phyloP scores from a whole-genome alignment of 2,888 invertebrate species.

The Xanthorhoe spadicearia region DNA sequence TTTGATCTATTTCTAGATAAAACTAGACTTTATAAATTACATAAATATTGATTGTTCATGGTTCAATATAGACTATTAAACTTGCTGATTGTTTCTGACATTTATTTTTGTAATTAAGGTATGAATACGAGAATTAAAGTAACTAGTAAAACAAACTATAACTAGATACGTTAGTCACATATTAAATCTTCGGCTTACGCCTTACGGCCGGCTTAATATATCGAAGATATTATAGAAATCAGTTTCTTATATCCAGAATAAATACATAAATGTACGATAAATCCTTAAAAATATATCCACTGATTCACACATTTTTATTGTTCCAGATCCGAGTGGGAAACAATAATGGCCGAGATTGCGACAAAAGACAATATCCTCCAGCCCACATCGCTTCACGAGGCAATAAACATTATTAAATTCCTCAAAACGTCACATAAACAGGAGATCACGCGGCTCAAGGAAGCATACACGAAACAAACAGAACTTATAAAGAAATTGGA shows the following conservation, averaged over 20 bases:
- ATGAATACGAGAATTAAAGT: neutral
- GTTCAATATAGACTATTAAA: neutral
- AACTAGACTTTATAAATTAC: neutral
- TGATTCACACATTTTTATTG: slow-evolving; percentile 48
- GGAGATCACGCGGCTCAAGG: slow-evolving; percentile 72
- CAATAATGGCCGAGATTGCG: slow-evolving; percentile 58
- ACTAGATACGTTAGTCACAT: neutral
- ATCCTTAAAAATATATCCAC: slow-evolving; percentile 26
- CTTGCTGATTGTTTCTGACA: neutral
- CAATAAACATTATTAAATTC: slow-evolving; percentile 78
- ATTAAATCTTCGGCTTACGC: neutral
- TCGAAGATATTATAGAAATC: neutral
- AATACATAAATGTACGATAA: slow-evolving; percentile 3
- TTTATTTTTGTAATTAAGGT: neutral
- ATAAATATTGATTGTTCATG: neutral
- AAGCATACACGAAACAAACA: slow-evolving; percentile 69
- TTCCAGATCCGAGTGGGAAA: slow-evolving; percentile 60
- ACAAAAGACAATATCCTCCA: slow-evolving; percentile 67
- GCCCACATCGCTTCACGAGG: slow-evolving; percentile 76
- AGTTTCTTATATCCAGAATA: neutral
- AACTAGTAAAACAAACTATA: neutral
- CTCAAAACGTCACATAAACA: slow-evolving; percentile 76
- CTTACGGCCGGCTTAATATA: neutral
- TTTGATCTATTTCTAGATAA: slow-evolving; percentile 6
- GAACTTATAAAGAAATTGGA: slow-evolving; percentile 76